These are phyloP conservation scores for Protobothrops flavoviridis DNA, from an alignment of 2,113 vertebrate species.

Conservation along the genomic window DNA sequence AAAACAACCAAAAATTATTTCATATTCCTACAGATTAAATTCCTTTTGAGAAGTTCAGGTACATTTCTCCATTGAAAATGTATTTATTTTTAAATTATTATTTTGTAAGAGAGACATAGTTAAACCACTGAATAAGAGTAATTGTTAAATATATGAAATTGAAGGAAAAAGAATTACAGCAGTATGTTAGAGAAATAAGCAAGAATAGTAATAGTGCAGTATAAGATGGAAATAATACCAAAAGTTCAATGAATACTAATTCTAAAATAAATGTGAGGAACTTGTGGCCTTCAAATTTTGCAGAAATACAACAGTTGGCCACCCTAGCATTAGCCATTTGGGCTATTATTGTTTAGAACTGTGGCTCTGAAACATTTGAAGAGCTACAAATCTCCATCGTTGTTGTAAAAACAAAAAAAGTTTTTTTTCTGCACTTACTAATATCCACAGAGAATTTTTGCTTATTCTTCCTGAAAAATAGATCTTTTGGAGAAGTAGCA, in stretches of 20 bases:
- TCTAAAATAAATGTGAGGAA: neutral
- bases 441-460: neutral
- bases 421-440: neutral
- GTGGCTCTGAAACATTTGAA: neutral
- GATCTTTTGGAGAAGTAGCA: neutral
- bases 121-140: neutral
- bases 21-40: neutral
- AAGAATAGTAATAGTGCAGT: neutral
- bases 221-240: neutral
- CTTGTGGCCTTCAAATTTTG: neutral
- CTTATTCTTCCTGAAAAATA: neutral
- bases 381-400: neutral
- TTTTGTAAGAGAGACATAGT: neutral
- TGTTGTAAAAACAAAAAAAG: neutral
- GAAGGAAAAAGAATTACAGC: neutral
- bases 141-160: neutral
- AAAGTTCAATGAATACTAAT: neutral
- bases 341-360: neutral
- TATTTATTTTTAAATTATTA: neutral
- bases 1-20: neutral
- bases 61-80: neutral
- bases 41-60: neutral
- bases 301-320: neutral
- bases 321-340: neutral
- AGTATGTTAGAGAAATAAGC: neutral